A percentile compares a stretch with the other conserved stretches of the same genome.
phyloP scores from a whole-genome alignment of 2,797 vertebrate genomes.

The Sebastes matsubarae region DNA sequence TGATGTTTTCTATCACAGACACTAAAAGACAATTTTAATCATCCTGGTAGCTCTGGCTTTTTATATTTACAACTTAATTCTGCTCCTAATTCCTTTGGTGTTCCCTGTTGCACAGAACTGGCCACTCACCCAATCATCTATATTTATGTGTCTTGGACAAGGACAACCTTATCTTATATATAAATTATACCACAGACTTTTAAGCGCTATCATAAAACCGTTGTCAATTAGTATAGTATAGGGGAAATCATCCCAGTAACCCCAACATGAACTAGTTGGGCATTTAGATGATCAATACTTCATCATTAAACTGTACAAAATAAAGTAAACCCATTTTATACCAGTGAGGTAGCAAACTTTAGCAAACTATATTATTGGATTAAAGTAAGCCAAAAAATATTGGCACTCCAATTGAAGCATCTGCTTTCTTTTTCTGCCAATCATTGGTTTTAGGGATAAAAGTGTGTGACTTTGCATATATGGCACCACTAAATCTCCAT shows the following conservation, averaged over 20 bases:
- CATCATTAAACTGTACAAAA: neutral
- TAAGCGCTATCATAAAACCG: slow-evolving; percentile 13
- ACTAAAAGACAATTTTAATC: slow-evolving; percentile 33
- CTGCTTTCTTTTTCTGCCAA: neutral
- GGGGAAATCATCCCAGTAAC: neutral
- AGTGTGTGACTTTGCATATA: neutral
- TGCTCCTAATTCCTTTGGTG: slow-evolving; percentile 17
- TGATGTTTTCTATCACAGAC: slow-evolving; percentile 9
- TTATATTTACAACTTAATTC: slow-evolving; percentile 37
- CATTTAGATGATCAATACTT: neutral
- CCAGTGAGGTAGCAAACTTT: neutral
- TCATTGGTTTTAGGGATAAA: neutral
- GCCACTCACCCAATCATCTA: slow-evolving; percentile 7
- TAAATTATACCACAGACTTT: neutral
- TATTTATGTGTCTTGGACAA: neutral
- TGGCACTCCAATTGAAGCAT: neutral
- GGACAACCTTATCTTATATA: fast-evolving
- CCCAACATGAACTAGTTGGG: neutral
- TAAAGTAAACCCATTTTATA: neutral
- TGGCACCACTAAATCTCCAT: neutral
- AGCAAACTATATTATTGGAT: neutral
- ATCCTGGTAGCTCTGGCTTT: slow-evolving; percentile 6
- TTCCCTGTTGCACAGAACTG: slow-evolving; percentile 6
- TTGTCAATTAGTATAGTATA: neutral
- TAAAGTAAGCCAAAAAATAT: neutral